phyloP scores from a whole-genome alignment of 53 echinoderm and acorn worm species.

The Zoroaster sp. region DNA sequence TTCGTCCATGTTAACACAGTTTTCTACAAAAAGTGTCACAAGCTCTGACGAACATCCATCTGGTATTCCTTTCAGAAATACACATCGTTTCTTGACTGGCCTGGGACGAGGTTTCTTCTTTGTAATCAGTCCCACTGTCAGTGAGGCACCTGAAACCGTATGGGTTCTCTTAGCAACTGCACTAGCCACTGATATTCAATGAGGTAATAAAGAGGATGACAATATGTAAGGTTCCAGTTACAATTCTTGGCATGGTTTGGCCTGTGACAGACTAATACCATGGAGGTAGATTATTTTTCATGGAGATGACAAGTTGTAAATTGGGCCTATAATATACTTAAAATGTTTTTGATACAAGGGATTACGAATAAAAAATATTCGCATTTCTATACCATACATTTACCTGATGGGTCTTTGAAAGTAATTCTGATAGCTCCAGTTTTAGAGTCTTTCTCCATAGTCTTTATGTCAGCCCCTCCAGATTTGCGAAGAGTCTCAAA shows the following conservation, averaged over 20 bases:
- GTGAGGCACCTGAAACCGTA: background rate
- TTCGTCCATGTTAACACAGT: background rate
- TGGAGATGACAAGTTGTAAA: no score
- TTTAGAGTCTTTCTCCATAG: background rate
- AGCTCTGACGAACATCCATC: background rate
- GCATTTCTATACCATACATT: no score
- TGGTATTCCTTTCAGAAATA: conserved; percentile 32
- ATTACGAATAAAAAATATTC: no score
- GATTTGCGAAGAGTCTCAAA: conserved; percentile 42
- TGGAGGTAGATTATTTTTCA: no score
- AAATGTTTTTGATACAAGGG: no score
- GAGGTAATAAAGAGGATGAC: background rate
- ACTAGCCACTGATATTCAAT: background rate
- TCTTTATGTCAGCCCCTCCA: conserved; percentile 36
- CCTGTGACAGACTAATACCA: no score
- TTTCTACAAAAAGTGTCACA: background rate
- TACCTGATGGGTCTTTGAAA: conserved; percentile 2
- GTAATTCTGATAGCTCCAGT: conserved; percentile 4
- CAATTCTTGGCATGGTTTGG: no score
- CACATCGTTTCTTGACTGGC: background rate
- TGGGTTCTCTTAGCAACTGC: background rate
- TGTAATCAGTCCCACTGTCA: background rate
- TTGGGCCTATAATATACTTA: no score
- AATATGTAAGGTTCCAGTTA: background rate
- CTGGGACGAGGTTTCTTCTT: background rate